A percentile compares a stretch with the other conserved stretches of the same genome.
These are phyloP conservation scores for Dichetophora obliterata DNA, from an alignment of 2,888 invertebrate species.

Conservation along the genomic window DNA sequence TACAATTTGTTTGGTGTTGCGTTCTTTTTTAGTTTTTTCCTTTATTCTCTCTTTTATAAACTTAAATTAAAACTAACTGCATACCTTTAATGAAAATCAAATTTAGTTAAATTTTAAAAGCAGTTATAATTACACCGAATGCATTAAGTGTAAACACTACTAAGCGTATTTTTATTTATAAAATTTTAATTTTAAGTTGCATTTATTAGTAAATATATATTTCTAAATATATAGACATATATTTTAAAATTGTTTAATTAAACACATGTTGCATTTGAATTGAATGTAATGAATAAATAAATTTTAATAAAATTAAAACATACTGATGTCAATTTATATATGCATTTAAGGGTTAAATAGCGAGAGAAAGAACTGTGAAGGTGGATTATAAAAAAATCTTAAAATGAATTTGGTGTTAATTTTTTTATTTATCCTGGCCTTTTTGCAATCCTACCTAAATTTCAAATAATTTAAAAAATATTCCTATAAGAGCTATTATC, in stretches of 20 bases:
- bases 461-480: too few relatives aligned
- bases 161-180: conserved; percentile 27
- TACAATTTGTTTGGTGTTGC: conserved; percentile 66
- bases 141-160: conserved; percentile 2
- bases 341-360: too few relatives aligned
- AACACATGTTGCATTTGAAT: conserved; percentile 33
- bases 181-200: conserved; percentile 63
- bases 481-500: too few relatives aligned
- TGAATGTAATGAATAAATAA: conserved; percentile 43
- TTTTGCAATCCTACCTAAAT: too few relatives aligned
- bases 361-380: too few relatives aligned
- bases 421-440: too few relatives aligned
- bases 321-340: conserved; percentile 1
- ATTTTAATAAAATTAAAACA: conserved; percentile 34
- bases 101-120: neutral
- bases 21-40: conserved; percentile 41
- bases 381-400: too few relatives aligned
- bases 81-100: neutral
- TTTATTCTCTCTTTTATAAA: conserved; percentile 1
- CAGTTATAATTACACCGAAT: conserved; percentile 2
- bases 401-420: too few relatives aligned
- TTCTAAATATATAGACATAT: too few relatives aligned
- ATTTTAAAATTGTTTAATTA: neutral
- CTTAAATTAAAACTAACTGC: conserved; percentile 8
- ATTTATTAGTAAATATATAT: conserved; percentile 65